These are phyloP conservation scores for Pseudoips prasinana DNA, from an alignment of 2,888 invertebrate genomes.

Conservation along the genomic window DNA sequence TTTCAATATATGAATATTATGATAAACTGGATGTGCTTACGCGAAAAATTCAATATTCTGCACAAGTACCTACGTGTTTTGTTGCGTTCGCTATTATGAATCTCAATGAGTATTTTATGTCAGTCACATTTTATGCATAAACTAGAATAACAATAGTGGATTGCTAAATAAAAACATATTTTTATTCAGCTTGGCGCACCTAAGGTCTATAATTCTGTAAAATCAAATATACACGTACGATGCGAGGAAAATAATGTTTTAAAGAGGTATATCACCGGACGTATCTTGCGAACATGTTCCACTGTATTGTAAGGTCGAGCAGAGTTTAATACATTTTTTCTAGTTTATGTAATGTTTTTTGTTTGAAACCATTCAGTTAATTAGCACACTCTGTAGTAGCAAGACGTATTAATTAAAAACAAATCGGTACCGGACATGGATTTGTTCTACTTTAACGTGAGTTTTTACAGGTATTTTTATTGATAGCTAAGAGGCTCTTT, in stretches of 20 bases:
- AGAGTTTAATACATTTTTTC: slow-evolving; percentile 54
- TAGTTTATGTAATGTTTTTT: slow-evolving; percentile 47
- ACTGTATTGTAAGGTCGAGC: slow-evolving; percentile 39
- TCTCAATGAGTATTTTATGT: slow-evolving; percentile 47
- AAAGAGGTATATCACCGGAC: slow-evolving; percentile 43
- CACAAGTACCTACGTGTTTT: slow-evolving; percentile 34
- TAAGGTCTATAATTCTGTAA: slow-evolving; percentile 26
- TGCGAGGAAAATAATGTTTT: slow-evolving; percentile 16
- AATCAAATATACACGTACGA: slow-evolving; percentile 7
- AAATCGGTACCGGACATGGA: slow-evolving; percentile 57
- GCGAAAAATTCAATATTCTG: slow-evolving; percentile 45
- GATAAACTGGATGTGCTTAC: slow-evolving; percentile 33
- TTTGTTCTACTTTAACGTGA: slow-evolving; percentile 48
- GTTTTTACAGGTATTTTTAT: slow-evolving; percentile 23
- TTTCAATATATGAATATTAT: slow-evolving; percentile 32
- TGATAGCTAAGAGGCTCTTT: too few relatives aligned
- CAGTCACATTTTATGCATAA: slow-evolving; percentile 39
- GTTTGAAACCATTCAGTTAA: slow-evolving; percentile 68
- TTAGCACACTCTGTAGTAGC: slow-evolving; percentile 55
- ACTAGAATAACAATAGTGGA: slow-evolving; percentile 34
- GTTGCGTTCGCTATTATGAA: slow-evolving; percentile 47
- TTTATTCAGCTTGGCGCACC: slow-evolving; percentile 24
- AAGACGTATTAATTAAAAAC: slow-evolving; percentile 62
- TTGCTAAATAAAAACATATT: slow-evolving; percentile 22
- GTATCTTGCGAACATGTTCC: slow-evolving; percentile 44